These are phyloP conservation scores for Leucophenga varia DNA, from an alignment of 1,140 invertebrate genomes.

Conservation along the genomic window DNA sequence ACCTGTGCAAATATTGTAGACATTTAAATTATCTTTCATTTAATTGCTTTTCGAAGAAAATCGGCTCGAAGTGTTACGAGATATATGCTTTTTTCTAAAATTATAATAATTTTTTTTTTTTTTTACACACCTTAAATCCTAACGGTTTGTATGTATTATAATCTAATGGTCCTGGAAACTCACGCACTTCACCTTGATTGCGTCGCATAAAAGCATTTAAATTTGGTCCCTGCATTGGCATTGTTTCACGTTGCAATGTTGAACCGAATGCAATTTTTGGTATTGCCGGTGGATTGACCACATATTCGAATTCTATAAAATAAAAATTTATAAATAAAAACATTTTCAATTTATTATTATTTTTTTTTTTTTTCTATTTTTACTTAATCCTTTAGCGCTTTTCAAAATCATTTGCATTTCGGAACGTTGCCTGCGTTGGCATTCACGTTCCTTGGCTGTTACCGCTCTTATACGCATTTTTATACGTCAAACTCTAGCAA, in stretches of 20 bases:
- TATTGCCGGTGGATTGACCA: slow-evolving; percentile 36
- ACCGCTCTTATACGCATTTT: slow-evolving; percentile 37
- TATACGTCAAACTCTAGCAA: too few species aligned
- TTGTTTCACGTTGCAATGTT: slow-evolving; percentile 26
- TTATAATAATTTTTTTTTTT: too few species aligned
- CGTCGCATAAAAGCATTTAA: slow-evolving; percentile 27
- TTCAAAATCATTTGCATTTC: slow-evolving; percentile 33
- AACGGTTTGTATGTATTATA: slow-evolving; percentile 21
- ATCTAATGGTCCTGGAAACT: slow-evolving; percentile 23
- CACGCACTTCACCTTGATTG: slow-evolving; percentile 3
- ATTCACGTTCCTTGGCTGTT: slow-evolving; percentile 39
- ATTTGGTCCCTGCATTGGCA: slow-evolving; percentile 18
- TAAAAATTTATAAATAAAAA: too few species aligned
- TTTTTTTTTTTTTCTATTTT: neutral
- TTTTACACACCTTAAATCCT: slow-evolving; percentile 28
- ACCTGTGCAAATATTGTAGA: too few species aligned
- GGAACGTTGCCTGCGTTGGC: slow-evolving; percentile 36
- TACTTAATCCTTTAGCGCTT: slow-evolving; percentile 25
- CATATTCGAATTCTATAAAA: slow-evolving; percentile 45
- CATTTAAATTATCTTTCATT: too few species aligned
- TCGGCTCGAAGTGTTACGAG: too few species aligned
- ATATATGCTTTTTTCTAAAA: too few species aligned
- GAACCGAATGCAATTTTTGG: slow-evolving; percentile 39
- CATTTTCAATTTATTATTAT: neutral
- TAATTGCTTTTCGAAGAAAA: too few species aligned